Evolutionary conservation across 2,888 invertebrate genomes (phyloP), one percentile per base, ranked within the genome.

Genomic region (Halictus quadricinctus): DNA sequence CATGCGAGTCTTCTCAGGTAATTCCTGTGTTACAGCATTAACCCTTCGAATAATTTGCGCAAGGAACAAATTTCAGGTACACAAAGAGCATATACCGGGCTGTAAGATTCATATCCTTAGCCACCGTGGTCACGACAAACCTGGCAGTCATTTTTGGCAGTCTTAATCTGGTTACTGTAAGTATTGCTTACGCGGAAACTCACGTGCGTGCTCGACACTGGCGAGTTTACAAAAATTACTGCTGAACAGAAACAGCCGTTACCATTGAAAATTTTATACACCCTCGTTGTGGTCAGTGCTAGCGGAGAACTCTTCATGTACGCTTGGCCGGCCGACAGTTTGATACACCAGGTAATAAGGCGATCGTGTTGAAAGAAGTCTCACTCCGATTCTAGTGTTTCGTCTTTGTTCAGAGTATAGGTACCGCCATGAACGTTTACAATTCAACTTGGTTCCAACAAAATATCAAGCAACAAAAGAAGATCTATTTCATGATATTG

Each of bases 261-360:
- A 12, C 75, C 88, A 0, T 76, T 91, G 8, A 92, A 93, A 75
- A 48, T 81, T 0, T 87, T 89, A 10, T 91, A 88, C 36, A 72
- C 79, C 8, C 76, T 89, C 12, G 89, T 91, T 21, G 88, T 90
- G 18, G 81, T 91, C 25, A 89, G 86, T 18, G 91, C 91, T 5
- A 85, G 86, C n/a, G n/a, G 89, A 10, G 92, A 92, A 73, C 89
- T 93, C 8, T 91, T 92, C 70, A 84, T 91, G 58, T 93, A 91
- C 69, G 87, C 92, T 13, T 92, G 91, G 89, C 90, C 93, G 5
- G 92, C 93, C 29, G 92, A 93, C 58, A 89, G 85, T 64, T 72
- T 93, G 43, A 89, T 91, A 41, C 80, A 90, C 74, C 87, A 77
- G 90, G 92, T 93, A 84, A 81, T 60, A 41, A 58, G 69, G 18